Evolutionary conservation across 2,113 vertebrate species (phyloP), one percentile per base, ranked within the genome.

Genomic region (Nyctereutes procyonoides): DNA sequence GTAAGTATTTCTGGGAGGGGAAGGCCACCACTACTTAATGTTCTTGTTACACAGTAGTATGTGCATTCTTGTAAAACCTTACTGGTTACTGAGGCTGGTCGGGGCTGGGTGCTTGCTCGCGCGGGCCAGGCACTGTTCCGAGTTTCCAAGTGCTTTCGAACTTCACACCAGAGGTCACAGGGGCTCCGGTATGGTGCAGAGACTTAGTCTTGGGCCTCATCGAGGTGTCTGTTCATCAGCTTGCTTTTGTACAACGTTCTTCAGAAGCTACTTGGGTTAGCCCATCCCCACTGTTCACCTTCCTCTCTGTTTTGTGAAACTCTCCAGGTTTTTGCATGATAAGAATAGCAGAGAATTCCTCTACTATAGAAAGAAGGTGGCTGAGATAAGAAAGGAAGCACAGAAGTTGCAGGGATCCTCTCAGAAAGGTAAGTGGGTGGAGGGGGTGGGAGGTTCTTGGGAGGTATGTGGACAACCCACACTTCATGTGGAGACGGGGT

Each of bases 281-380:
- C 58, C 15, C 6, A 0, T 24, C n/a, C 4, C 3, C 10, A 1
- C 65, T 22, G 26, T 55, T 97, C 74, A 88, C 30, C n/a, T 80
- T 90, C 20, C 2, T 17, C n/a, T 4, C 62, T 96, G n/a, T 88
- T 55, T 56, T 92, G 20, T 81, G 55, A 81, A 8, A 11, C 81
- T 6, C 67, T 95, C 6, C 95, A 99, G 99, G 95, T 99, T 99
- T 99, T 99, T 99, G 96, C 99, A 99, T 58, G 99, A 99, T 98
- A 99, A 99, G 98, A 99, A 99, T 99, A 99, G 99, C 98, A 97
- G 99, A 95, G 99, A 99, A 84, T 99, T 99, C 99, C 99, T 99
- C 82, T 99, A 99, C 99, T 99, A 99, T 99, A 99, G 99, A 97
- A 99, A 99, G 98, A 99, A 99, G 98, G 98, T 99, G 97, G 99